Evolutionary conservation across 2,797 vertebrate genomes (phyloP), one percentile per base, ranked within the genome.

Genomic region (Pseudomugil tenellus): DNA sequence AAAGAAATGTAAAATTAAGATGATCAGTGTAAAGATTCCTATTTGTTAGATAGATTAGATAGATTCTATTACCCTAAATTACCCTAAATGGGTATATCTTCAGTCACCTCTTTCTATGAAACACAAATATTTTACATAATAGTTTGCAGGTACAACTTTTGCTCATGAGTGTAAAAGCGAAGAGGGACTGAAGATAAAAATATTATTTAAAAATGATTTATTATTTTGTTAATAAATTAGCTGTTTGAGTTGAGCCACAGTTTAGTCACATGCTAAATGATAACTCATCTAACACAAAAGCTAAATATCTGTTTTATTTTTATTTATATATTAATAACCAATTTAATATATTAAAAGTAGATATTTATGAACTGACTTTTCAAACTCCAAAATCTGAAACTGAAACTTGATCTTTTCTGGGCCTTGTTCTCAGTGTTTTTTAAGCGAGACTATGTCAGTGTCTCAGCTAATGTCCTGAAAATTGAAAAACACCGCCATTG

Each of bases 401-500:
- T 46, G 16, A 63, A 70, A 37, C 32, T 31, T 54, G 65, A 59
- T 62, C 21, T 26, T 62, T 25, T 19, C 12, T 10, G 46, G 25
- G 11, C 35, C 19, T 26, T 43, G 37, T 66, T 72, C 4, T 31
- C 31, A 32, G 3, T 10, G 48, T 63, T 56, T 61, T 79, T 65
- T 16, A 61, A 77, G 62, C 41, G 21, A 26, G 61, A 66, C 66
- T 59, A 41, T 34, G 60, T 62, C 32, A 54, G 14, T 51, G 16
- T 76, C 37, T 60, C 63, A 54, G 25, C 31, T 64, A 67, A 74
- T 77, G 37, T 72, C 34, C 51, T 66, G 37, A 72, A 74, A 81
- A 81, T 75, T 71, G 51, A 49, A 72, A 69, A 75, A 54, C 46
- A 51, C 23, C 16, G 67, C 54, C 51, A 23, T 51, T 29, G 60